These are phyloP conservation scores for Micropterix aruncella DNA, from an alignment of 2,888 invertebrate genomes.

Conservation along the genomic window DNA sequence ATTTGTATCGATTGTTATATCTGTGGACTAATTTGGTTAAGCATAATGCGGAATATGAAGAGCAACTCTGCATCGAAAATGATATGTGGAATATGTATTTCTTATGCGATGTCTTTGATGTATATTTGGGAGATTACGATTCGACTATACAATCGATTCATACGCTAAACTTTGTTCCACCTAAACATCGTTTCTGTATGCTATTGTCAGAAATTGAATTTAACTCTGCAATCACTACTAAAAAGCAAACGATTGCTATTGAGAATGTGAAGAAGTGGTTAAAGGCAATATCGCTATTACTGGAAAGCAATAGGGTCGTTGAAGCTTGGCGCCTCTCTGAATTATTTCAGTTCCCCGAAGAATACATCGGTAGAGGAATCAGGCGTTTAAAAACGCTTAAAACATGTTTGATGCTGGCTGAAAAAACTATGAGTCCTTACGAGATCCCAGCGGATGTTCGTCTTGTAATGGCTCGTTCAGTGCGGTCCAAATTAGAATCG, in stretches of 20 bases:
- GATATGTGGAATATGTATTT: conserved; percentile 34
- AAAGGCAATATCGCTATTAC: conserved; percentile 33
- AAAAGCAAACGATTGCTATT: neutral
- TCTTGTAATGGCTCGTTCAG: conserved; percentile 33
- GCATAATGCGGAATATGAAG: neutral
- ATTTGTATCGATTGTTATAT: conserved; percentile 22
- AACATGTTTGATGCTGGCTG: conserved; percentile 48
- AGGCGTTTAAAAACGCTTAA: conserved; percentile 42
- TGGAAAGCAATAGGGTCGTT: conserved; percentile 41
- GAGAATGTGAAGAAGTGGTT: conserved; percentile 30
- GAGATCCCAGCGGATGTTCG: conserved; percentile 51
- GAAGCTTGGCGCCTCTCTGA: conserved; percentile 44
- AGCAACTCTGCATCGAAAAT: conserved; percentile 23
- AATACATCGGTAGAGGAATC: conserved; percentile 23
- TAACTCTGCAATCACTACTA: neutral
- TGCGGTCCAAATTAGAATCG: conserved; percentile 13
- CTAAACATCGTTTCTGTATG: neutral
- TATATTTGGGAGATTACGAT: conserved; percentile 24
- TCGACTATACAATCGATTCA: conserved; percentile 19
- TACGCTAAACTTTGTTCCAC: too few relatives aligned
- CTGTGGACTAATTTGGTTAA: neutral
- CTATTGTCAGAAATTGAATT: neutral
- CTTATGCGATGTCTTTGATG: conserved; percentile 18
- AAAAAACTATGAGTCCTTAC: conserved; percentile 44
- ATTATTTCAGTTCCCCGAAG: conserved; percentile 34